Conservation (phyloP, 2,797 vertebrate species). For the Chloroceryle amazona region DNA sequence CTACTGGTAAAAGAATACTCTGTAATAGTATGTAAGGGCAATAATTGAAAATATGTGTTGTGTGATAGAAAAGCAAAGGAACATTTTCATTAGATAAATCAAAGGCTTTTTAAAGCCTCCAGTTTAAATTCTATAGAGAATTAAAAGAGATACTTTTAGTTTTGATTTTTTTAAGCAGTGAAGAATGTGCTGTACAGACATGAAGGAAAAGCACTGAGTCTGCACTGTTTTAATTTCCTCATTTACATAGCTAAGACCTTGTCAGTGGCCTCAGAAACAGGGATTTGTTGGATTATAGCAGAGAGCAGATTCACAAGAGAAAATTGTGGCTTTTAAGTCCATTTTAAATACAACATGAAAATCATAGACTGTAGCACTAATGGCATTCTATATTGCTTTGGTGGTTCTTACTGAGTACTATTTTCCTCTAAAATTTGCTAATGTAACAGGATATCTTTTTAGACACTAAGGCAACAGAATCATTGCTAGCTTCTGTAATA, state of each 20-base stretch:
- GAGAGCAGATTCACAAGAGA: not conserved
- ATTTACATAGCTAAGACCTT: not conserved
- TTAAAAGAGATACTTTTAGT: not conserved
- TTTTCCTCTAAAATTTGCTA: not conserved
- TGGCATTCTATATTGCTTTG: not conserved
- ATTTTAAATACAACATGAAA: not conserved
- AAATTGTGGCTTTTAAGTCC: not conserved
- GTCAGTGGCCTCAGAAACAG: not conserved
- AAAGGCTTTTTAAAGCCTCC: not conserved
- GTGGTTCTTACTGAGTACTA: not conserved
- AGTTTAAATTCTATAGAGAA: not conserved
- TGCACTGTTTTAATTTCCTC: not conserved
- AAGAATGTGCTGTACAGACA: not conserved
- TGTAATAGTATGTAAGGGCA: not conserved
- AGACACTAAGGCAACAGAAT: not conserved
- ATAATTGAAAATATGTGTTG: not conserved
- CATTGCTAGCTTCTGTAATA: not conserved
- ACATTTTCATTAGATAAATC: not conserved
- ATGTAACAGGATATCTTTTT: not conserved
- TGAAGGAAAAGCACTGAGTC: not conserved
- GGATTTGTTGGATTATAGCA: not conserved
- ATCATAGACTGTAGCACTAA: not conserved
- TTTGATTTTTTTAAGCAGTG: not conserved
- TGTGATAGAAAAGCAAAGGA: not conserved
- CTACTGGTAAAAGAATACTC: not conserved